Percentiles rank a stretch among this genome's conserved stretches.
Evolutionary conservation across 2,888 invertebrate genomes (phyloP).

Genomic region (Dascillus cervinus): DNA sequence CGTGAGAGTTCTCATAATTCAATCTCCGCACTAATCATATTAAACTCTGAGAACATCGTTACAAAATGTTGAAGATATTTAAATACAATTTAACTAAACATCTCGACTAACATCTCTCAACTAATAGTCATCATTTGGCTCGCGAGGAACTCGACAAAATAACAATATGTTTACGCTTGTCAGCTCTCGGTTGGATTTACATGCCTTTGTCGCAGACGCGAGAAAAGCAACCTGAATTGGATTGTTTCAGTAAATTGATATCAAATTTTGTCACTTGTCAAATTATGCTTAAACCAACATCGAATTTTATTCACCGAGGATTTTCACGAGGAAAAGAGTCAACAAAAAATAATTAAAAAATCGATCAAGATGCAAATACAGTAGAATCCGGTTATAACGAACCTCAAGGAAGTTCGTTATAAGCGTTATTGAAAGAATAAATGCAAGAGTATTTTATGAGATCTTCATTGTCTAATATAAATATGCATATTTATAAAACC

Average conservation of each 20-base stretch:
- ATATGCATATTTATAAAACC: no score
- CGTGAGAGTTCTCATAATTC: conserved; percentile 14
- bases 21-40: conserved; percentile 14
- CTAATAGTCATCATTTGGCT: conserved; percentile 17
- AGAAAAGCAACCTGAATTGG: conserved; percentile 2
- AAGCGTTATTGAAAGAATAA: no score
- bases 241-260: not conserved
- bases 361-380: no score
- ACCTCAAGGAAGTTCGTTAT: no score
- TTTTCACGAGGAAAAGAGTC: no score
- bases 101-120: conserved; percentile 11
- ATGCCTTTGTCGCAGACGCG: conserved; percentile 15
- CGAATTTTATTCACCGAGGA: no score
- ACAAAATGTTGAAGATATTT: conserved; percentile 16
- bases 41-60: conserved; percentile 12
- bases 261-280: no score
- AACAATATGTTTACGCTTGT: conserved; percentile 24
- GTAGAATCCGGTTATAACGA: no score
- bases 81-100: conserved; percentile 19
- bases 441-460: no score
- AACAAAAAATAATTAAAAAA: no score
- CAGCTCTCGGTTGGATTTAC: conserved; percentile 19
- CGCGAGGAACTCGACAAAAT: conserved; percentile 19
- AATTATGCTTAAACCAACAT: no score
- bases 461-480: no score